Base-by-base conservation (phyloP, 2,797 vertebrate genomes). In the Peromyscus melanophrys region DNA sequence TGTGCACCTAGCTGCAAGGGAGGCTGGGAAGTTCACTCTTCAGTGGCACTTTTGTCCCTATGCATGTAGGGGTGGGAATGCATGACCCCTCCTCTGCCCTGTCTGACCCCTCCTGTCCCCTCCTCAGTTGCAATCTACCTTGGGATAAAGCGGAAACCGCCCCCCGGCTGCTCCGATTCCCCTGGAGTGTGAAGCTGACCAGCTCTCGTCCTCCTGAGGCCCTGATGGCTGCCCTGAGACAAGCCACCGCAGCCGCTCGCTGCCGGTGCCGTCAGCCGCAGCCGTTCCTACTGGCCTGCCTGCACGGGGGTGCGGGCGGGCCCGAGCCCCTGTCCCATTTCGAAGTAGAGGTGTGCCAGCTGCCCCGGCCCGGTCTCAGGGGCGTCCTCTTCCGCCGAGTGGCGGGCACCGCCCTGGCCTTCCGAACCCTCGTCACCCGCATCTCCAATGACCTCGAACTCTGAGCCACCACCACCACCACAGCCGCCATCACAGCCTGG, bases 61-160 rank as follows among this genome's bases (percentile, higher is more conserved):
- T 49, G 52, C 6, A 2, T 52, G 6, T 23, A 27, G 37, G 37
- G 37, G 27, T 71, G 34, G 37, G 19, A 1, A 10, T 65, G 63
- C 29, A 4, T 31, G 52, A 12, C 49, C 40, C 49, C 2, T 7
- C 59, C 31, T 1, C 67, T 31, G 13, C 43, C 25, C 0, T 7
- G 71, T 37, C 46, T 97, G 91, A 97, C 81, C 14, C 13, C 25
- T 29, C 0, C 0, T 55, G 0, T 92, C 75, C 14, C 19, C 7
- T 87, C 89, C 46, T 0, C 98, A 99, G 99, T 99, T 98, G 99
- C 99, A 98, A 99, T 99, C 98, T 99, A 99, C 99, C 99, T 99
- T 99, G 99, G 99, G 98, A 99, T 99, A 99, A 99, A 99, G 98
- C 99, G 99, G 99, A 99, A 99, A 97, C 99, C 99, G 98, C 99